These are phyloP conservation scores for Folsomia manolachei DNA, from an alignment of 2,888 invertebrate genomes.

Conservation along the genomic window DNA sequence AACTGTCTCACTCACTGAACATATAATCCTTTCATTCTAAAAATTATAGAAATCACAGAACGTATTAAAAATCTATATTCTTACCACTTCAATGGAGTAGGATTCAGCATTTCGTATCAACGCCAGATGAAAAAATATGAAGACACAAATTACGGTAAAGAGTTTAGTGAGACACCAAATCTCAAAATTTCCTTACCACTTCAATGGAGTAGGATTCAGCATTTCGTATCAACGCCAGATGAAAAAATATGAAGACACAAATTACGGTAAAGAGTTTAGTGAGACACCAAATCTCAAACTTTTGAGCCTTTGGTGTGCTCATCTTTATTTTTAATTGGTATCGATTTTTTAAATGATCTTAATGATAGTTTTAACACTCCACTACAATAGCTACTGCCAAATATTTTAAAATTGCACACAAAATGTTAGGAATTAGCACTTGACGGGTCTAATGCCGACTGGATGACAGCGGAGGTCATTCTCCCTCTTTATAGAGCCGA, in stretches of 20 bases:
- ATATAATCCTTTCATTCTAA: too few relatives aligned
- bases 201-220: not conserved
- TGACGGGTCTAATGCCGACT: slow-evolving; percentile 22
- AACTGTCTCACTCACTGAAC: too few relatives aligned
- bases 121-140: not conserved
- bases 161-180: not conserved
- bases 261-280: too few relatives aligned
- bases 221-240: not conserved
- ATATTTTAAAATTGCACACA: not conserved
- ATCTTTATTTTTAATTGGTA: not conserved
- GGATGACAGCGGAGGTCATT: slow-evolving; percentile 25
- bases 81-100: not conserved
- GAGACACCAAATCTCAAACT: not conserved
- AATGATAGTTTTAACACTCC: not conserved
- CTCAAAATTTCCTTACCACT: not conserved
- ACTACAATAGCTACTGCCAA: not conserved
- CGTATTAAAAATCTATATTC: too few relatives aligned
- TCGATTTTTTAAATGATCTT: not conserved
- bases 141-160: too few relatives aligned
- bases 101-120: not conserved
- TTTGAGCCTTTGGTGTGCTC: not conserved
- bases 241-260: not conserved
- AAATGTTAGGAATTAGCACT: not conserved
- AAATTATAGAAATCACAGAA: too few relatives aligned
- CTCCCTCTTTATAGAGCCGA: slow-evolving; percentile 27